phyloP scores from a whole-genome alignment of 2,888 invertebrate species.

The Osmoderma eremita region DNA sequence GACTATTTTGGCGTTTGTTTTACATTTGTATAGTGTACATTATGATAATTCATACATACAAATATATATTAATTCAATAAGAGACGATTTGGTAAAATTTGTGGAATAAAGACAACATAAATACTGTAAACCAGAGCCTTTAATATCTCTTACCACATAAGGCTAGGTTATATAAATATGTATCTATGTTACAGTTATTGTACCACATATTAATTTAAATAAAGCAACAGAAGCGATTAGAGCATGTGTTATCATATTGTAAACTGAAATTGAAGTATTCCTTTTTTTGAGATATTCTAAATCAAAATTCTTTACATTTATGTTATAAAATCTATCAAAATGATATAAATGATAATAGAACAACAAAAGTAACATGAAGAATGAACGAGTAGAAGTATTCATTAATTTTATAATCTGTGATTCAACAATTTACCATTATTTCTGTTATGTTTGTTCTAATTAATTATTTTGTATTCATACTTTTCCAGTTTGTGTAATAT shows the following conservation, averaged over 20 bases:
- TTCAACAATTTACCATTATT: constrained; percentile 54
- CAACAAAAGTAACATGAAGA: constrained; percentile 15
- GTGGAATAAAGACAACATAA: constrained; percentile 8
- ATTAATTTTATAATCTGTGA: constrained; percentile 52
- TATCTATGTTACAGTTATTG: neutral
- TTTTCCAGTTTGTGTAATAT: constrained; percentile 33
- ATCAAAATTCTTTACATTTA: constrained; percentile 26
- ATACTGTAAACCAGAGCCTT: neutral
- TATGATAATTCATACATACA: neutral
- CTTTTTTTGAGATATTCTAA: constrained; percentile 13
- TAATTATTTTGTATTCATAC: constrained; percentile 34
- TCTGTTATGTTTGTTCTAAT: constrained; percentile 51
- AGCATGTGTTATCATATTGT: constrained; percentile 12
- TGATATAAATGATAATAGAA: constrained; percentile 25
- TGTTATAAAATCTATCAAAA: constrained; percentile 25
- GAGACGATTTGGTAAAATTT: constrained; percentile 5
- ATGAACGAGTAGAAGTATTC: constrained; percentile 27
- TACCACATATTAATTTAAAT: too few relatives aligned
- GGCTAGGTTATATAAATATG: too few relatives aligned
- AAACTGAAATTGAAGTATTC: constrained; percentile 14
- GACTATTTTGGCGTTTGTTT: constrained; percentile 37
- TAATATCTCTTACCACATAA: neutral
- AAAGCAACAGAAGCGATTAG: neutral
- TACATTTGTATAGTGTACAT: neutral
- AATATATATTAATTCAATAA: constrained; percentile 2